A percentile compares a stretch with the other conserved stretches of the same genome.
Conservation (phyloP, 2,888 invertebrate genomes). For the Dryocosmus kuriphilus region DNA sequence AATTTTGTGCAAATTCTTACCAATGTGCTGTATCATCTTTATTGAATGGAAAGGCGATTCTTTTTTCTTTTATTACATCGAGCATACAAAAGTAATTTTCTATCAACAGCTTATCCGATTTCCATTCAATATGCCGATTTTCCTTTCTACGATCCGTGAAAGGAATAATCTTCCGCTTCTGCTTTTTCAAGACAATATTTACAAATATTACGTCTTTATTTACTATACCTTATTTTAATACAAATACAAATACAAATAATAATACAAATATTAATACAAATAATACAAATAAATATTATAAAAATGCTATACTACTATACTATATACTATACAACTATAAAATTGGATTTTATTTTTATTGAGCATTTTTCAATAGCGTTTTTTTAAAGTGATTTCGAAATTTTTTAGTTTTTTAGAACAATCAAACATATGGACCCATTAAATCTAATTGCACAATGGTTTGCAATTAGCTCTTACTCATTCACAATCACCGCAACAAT, state of each 20-base stretch:
- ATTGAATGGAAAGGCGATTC: constrained; percentile 3
- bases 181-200: not conserved
- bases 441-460: not conserved
- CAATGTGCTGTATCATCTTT: constrained; percentile 23
- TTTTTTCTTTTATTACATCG: not conserved
- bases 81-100: constrained; percentile 24
- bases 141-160: not conserved
- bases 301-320: too few species aligned
- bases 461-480: not conserved
- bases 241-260: too few species aligned
- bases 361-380: too few species aligned
- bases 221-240: not conserved
- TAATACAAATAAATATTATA: too few species aligned
- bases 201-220: not conserved
- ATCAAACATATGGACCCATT: not conserved
- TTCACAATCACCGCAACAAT: not conserved
- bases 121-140: constrained; percentile 11
- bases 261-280: too few species aligned
- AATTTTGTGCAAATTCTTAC: constrained; percentile 36
- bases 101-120: constrained; percentile 26
- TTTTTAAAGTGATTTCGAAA: too few species aligned
- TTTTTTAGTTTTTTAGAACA: too few species aligned
- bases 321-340: too few species aligned
- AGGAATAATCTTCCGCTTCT: not conserved
- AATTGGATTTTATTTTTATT: too few species aligned